Conservation (phyloP, 1,140 invertebrate genomes). For the Macrotrachela quadricornifera region DNA sequence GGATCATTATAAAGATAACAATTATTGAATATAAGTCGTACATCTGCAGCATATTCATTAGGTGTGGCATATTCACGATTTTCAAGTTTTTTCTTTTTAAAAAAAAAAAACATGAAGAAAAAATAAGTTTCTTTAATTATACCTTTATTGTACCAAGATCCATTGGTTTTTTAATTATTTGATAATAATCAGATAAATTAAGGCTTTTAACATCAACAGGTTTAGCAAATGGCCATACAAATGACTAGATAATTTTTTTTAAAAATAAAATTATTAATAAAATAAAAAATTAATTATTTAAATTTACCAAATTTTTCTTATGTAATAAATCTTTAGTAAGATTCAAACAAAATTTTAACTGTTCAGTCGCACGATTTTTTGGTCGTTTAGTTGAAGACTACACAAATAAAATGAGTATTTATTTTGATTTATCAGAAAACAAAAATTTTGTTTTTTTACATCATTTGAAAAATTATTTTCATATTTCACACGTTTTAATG, state of each 20-base stretch:
- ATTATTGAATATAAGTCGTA: constrained; percentile 92
- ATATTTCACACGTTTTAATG: too few relatives aligned
- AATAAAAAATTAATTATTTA: too few relatives aligned
- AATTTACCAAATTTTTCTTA: constrained; percentile 71
- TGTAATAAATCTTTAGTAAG: constrained; percentile 81
- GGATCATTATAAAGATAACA: constrained; percentile 95
- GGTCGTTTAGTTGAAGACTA: too few relatives aligned
- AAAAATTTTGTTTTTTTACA: too few relatives aligned
- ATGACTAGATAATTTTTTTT: constrained; percentile 47
- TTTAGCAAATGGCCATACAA: constrained; percentile 97
- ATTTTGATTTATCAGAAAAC: too few relatives aligned
- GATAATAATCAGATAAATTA: constrained; percentile 90
- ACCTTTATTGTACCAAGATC: constrained; percentile 85
- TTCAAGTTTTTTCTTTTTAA: constrained; percentile 64
- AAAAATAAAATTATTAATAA: too few relatives aligned
- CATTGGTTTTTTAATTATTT: constrained; percentile 98
- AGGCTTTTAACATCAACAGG: constrained; percentile 84
- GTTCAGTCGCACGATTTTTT: constrained; percentile 30
- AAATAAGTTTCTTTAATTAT: constrained; percentile 9
- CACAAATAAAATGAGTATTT: too few relatives aligned
- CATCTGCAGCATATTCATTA: constrained; percentile 75
- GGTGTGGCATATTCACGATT: constrained; percentile 67
- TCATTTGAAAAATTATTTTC: too few relatives aligned
- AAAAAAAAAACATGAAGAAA: constrained; percentile 9
- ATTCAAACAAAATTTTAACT: constrained; percentile 70